Base-by-base conservation (phyloP, 1,140 invertebrate genomes). In the Copidosoma floridanum region DNA sequence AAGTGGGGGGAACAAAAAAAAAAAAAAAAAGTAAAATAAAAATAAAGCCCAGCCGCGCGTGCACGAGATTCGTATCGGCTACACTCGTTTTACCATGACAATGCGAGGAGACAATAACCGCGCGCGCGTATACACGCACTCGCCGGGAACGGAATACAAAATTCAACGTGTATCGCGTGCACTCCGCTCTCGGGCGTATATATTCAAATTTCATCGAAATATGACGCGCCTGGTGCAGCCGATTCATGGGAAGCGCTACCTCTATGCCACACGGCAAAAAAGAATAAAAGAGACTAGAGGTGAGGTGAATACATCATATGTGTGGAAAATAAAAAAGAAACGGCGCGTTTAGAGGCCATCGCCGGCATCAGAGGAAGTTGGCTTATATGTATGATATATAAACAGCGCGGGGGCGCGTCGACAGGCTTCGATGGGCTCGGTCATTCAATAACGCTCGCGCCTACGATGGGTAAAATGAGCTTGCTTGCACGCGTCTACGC, bases 271-370 rank as follows among this genome's bases (percentile, higher is more conserved):
- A 41, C 6, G 43, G 7, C 16, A 37, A 37, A 10, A 38, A 2
- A 38, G 26, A 53, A 41, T 2, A 2, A n/a, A 7, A 41, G 51
- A 18, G 37, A 38, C 29, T 24, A 24, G 14, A 53, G 61, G 66
- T 68, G 69, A 72, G 70, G 66, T 70, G 67, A 65, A 55, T 65
- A 55, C 66, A 67, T 59, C 64, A n/a, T n/a, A n/a, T n/a, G n/a
- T n/a, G n/a, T n/a, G n/a, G n/a, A n/a, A n/a, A n/a, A n/a, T n/a
- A n/a, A n/a, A n/a, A n/a, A n/a, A n/a, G 52, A 63, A 54, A 16
- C 23, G 50, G 14, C 14, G 14, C 14, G 14, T 16, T n/a, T 5
- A 40, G 14, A 16, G 12, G 37, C 5, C 4, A 16, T 20, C 40
- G 0, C 18, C 18, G 20, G 40, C 3, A 43, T 43, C 10, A n/a